Conservation (phyloP, 2,113 vertebrate genomes). For the Crotalus tigris region DNA sequence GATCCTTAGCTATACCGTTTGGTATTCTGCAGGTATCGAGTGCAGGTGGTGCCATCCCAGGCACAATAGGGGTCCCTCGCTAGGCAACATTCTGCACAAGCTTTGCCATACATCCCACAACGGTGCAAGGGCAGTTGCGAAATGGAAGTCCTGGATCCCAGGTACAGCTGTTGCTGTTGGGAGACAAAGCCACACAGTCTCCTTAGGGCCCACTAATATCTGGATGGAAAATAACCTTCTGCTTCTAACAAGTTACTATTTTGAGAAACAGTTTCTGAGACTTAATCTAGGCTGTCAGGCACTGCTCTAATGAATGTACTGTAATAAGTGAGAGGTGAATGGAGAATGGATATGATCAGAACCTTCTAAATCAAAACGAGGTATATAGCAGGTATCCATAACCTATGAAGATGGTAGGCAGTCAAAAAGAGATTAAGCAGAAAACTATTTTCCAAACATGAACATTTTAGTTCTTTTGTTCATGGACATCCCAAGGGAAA, state of each 20-base stretch:
- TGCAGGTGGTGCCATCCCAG: conserved; percentile 91
- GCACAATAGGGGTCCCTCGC: conserved; percentile 97
- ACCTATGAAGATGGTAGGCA: not conserved
- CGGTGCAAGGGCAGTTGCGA: conserved; percentile 91
- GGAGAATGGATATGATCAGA: not conserved
- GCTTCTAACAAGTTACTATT: not conserved
- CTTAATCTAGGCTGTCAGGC: not conserved
- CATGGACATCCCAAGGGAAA: not conserved
- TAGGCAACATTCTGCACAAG: conserved; percentile 93
- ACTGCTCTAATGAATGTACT: not conserved
- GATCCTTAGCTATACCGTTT: conserved; percentile 78
- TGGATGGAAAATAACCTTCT: not conserved
- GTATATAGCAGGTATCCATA: not conserved
- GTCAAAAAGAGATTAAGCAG: not conserved
- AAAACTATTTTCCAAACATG: not conserved
- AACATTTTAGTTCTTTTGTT: not conserved
- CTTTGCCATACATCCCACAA: conserved; percentile 89
- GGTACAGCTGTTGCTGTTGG: conserved; percentile 90
- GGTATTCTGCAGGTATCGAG: conserved; percentile 89
- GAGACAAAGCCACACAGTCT: not conserved
- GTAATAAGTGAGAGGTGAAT: not conserved
- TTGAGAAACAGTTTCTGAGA: not conserved
- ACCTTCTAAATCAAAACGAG: not conserved
- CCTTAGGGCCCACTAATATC: not conserved
- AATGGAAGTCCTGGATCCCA: conserved; percentile 78